Percentiles rank a stretch among this genome's conserved stretches.
Conservation (phyloP, 2,888 invertebrate species). For the Mythimna ferrago region DNA sequence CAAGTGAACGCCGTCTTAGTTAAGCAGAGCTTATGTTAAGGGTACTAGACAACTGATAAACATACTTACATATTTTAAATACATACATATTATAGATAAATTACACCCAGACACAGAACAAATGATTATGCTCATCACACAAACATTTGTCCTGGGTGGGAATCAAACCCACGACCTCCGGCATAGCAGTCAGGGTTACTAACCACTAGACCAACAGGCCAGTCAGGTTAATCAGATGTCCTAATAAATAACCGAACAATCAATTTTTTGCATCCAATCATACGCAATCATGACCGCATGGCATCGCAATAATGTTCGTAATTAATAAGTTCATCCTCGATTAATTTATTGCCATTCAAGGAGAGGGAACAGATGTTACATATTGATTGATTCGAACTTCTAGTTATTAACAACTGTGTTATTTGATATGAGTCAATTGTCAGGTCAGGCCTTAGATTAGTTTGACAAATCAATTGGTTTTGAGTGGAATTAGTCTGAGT, state of each 20-base stretch:
- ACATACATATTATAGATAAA: no score
- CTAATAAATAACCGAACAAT: slow-evolving; percentile 4
- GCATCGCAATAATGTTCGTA: slow-evolving; percentile 25
- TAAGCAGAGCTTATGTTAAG: no score
- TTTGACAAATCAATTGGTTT: slow-evolving; percentile 45
- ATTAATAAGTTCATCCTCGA: slow-evolving; percentile 41
- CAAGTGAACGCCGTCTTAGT: no score
- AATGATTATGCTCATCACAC: no score
- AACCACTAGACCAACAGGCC: no score
- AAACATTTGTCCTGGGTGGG: no score
- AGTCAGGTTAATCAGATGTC: not conserved
- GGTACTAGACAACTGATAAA: no score
- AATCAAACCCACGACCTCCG: no score
- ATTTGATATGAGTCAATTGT: slow-evolving; percentile 43
- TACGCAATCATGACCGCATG: slow-evolving; percentile 26
- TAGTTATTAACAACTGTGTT: not conserved
- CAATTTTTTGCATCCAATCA: slow-evolving; percentile 23
- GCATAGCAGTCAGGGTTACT: no score
- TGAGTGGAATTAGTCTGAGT: slow-evolving; percentile 4
- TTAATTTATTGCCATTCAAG: slow-evolving; percentile 40
- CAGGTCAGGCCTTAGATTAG: slow-evolving; percentile 24
- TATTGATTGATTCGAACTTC: slow-evolving; percentile 40
- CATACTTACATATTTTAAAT: no score
- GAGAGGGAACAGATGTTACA: slow-evolving; percentile 29
- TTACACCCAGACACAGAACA: no score